Base-by-base conservation (phyloP, 2,797 vertebrate genomes). In the Neopelma chrysocephalum region DNA sequence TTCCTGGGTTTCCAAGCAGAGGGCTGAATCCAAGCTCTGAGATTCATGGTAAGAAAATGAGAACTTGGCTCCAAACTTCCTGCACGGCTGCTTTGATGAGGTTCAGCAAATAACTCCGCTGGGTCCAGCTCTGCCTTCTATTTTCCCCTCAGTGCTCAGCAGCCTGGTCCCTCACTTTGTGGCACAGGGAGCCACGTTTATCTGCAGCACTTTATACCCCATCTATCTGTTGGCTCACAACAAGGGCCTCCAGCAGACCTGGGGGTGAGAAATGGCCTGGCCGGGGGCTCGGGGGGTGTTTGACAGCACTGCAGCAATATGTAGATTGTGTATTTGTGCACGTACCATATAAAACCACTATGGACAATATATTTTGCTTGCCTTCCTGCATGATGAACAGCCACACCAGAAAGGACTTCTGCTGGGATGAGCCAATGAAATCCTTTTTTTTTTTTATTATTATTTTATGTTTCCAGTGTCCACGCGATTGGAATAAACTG, bases 401-500 rank as follows among this genome's bases (percentile, higher is more conserved):
- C 65, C 88, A 90, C 65, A 91, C 45, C 19, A 64, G 92, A 86
- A 91, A 93, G 96, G 82, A 62, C 53, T 92, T 97, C 82, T 93
- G 68, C 69, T 72, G 64, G 86, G 86, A 93, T 62, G 84, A 97
- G 86, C 81, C 96, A 96, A 80, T 94, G 86, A 97, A 97, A 96
- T 69, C 27, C 43, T 32, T 70, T 93, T 93, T 86, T 93, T 79
- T 90, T n/a, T n/a, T 61, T 61, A 90, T 96, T 95, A 96, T 96
- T 96, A 96, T 96, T 97, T 97, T 96, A 97, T 75, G 53, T 70
- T 97, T 95, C 82, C 81, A 90, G 56, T 95, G 94, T 97, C 97
- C 97, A 93, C 6, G 31, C 54, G 34, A 91, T 98, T 97, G 96
- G 97, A 98, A 98, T 96, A 98, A 98, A 97, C 96, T 96, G 94